phyloP scores from a whole-genome alignment of 2,113 vertebrate genomes.

The Galbula dea region DNA sequence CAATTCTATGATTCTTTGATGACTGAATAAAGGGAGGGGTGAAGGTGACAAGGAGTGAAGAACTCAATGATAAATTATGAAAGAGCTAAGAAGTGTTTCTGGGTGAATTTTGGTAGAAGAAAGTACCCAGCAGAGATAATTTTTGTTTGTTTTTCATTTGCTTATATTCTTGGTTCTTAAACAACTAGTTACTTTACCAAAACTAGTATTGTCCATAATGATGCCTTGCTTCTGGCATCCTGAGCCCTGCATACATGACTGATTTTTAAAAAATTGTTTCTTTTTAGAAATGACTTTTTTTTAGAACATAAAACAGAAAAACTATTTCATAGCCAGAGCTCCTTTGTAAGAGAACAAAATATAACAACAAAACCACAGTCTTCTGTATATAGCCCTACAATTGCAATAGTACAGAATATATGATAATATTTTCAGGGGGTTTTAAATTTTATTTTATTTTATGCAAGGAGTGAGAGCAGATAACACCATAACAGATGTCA shows the following conservation, averaged over 20 bases:
- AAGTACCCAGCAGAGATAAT: neutral
- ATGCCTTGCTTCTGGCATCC: neutral
- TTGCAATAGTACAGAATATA: neutral
- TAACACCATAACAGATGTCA: neutral
- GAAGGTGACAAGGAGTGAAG: neutral
- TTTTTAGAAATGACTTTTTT: neutral
- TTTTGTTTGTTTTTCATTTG: neutral
- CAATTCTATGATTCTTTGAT: too few relatives aligned
- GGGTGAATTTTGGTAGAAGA: neutral
- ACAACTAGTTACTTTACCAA: neutral
- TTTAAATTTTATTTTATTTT: neutral
- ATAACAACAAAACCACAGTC: neutral
- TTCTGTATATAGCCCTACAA: neutral
- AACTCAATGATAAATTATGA: neutral
- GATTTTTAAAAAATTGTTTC: neutral
- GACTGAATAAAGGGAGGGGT: fast-evolving
- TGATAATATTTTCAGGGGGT: neutral
- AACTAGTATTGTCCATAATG: neutral
- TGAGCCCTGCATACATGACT: neutral
- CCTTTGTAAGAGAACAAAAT: neutral
- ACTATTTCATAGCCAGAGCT: neutral
- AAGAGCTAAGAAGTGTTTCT: neutral
- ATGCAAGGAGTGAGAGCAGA: neutral
- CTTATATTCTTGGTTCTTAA: neutral
- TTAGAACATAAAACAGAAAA: neutral